Percentiles rank a stretch among this genome's conserved stretches.
Conservation (phyloP, 2,797 vertebrate species). For the Centroberyx gerrardi region DNA sequence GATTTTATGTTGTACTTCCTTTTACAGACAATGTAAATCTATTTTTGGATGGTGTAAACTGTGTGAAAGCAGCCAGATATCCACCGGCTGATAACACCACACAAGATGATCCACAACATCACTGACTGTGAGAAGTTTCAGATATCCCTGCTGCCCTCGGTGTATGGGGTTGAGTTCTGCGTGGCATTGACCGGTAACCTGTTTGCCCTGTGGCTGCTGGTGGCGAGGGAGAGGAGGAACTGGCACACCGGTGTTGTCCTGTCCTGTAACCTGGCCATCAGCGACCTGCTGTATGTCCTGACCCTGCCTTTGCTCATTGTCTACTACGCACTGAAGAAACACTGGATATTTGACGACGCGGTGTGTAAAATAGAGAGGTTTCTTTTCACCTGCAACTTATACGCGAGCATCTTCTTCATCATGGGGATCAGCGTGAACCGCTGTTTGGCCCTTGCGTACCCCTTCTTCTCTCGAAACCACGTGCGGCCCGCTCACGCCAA, state of each 20-base stretch:
- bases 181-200: conserved; percentile 84
- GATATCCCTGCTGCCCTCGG: conserved; percentile 70
- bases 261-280: conserved; percentile 87
- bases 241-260: conserved; percentile 88
- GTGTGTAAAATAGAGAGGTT: conserved; percentile 88
- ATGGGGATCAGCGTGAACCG: conserved; percentile 89
- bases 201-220: conserved; percentile 84
- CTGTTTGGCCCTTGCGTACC: conserved; percentile 85
- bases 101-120: conserved; percentile 19
- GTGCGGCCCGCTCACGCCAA: conserved; percentile 80
- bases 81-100: background rate
- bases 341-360: conserved; percentile 79
- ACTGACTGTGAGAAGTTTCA: conserved; percentile 65
- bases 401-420: conserved; percentile 87
- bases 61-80: conserved; percentile 3
- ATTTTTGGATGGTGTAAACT: background rate
- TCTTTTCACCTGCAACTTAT: conserved; percentile 89
- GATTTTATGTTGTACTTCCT: background rate
- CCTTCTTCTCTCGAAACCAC: conserved; percentile 82
- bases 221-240: conserved; percentile 62
- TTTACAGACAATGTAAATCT: conserved; percentile 29
- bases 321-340: conserved; percentile 80
- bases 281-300: conserved; percentile 87
- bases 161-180: conserved; percentile 81
- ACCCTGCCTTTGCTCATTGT: conserved; percentile 82